Evolutionary conservation across 1,140 invertebrate genomes (phyloP).

Genomic region (Sesamia nonagrioides): DNA sequence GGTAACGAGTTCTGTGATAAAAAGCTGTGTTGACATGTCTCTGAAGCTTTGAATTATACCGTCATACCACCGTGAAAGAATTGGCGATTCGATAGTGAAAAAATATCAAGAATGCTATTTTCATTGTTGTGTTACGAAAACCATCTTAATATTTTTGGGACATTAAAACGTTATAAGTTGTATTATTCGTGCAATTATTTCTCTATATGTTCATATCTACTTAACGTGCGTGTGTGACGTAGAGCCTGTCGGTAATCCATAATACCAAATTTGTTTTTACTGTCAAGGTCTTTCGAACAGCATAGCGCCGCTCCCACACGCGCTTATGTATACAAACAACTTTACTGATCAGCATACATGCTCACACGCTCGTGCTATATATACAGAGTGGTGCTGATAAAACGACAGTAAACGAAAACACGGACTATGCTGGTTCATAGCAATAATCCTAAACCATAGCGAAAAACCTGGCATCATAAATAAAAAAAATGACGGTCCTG

Average conservation of each 20-base stretch:
- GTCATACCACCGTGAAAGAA: not conserved
- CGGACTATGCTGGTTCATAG: too few relatives aligned
- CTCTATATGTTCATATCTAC: constrained; percentile 10
- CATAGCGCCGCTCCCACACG: constrained; percentile 74
- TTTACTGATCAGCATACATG: too few relatives aligned
- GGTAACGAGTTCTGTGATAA: not conserved
- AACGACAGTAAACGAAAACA: too few relatives aligned
- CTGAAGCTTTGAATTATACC: not conserved
- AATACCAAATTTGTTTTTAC: constrained; percentile 28
- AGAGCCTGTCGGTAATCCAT: constrained; percentile 23
- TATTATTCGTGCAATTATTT: constrained; percentile 13
- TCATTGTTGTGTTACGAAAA: not conserved
- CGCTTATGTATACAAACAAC: constrained; percentile 82
- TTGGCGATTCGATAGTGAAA: not conserved
- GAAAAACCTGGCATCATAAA: too few relatives aligned
- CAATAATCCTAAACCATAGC: too few relatives aligned
- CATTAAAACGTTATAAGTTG: constrained; percentile 1
- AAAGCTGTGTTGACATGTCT: not conserved
- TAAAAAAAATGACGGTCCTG: too few relatives aligned
- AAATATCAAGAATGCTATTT: too few relatives aligned
- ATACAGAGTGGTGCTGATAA: too few relatives aligned
- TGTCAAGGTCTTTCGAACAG: constrained; percentile 56
- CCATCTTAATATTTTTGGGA: not conserved
- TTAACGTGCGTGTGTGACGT: constrained; percentile 15
- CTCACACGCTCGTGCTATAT: too few relatives aligned